Evolutionary conservation across 2,113 vertebrate species (phyloP).

Genomic region (Limanda limanda): DNA sequence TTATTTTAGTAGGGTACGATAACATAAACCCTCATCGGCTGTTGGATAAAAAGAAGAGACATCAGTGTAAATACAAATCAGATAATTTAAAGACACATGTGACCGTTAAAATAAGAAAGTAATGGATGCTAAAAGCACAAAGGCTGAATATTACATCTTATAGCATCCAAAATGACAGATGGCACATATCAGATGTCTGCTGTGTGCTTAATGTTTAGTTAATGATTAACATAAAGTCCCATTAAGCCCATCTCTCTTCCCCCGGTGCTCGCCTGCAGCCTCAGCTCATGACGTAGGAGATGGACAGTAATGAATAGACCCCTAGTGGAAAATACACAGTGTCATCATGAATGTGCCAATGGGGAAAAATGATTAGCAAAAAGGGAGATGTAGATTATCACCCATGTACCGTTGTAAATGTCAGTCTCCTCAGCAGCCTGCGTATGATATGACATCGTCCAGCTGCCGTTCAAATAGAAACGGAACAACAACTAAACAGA

Average conservation of each 20-base stretch:
- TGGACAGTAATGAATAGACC: conserved; percentile 62
- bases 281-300: conserved; percentile 59
- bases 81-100: background rate
- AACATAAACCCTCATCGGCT: too few relatives aligned
- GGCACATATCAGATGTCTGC: conserved; percentile 65
- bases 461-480: background rate
- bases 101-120: background rate
- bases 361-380: conserved; percentile 59
- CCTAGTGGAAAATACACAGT: conserved; percentile 59
- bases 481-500: background rate
- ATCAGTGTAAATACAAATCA: background rate
- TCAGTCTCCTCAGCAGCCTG: conserved; percentile 24
- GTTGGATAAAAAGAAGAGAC: background rate
- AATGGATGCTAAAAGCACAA: background rate
- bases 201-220: conserved; percentile 73
- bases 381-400: conserved; percentile 25
- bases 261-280: conserved; percentile 48
- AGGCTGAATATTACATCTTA: conserved; percentile 33
- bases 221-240: conserved; percentile 71
- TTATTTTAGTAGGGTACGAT: too few relatives aligned
- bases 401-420: conserved; percentile 35
- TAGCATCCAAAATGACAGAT: conserved; percentile 65
- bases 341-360: conserved; percentile 58
- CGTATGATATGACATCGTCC: background rate
- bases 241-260: conserved; percentile 65